Evolutionary conservation across 1,140 invertebrate species (phyloP).

Genomic region (Lasioglossum baleicum): DNA sequence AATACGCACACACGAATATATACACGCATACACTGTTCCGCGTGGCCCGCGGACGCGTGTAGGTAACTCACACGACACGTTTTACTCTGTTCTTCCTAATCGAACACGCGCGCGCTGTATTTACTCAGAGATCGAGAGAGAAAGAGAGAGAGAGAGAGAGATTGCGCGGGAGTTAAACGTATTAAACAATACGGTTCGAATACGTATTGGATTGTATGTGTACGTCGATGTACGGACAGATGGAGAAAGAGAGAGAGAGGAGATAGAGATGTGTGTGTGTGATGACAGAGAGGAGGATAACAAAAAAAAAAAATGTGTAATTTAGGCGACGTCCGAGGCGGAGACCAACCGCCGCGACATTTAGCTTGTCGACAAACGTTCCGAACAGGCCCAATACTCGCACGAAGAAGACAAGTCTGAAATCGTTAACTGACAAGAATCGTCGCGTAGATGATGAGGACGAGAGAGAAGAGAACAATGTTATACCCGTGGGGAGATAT

Average conservation of each 20-base stretch:
- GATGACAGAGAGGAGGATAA: too few species aligned
- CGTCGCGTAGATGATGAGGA: slow-evolving; percentile 18
- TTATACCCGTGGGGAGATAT: slow-evolving; percentile 30
- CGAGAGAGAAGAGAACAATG: too few species aligned
- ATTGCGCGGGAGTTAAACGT: too few species aligned
- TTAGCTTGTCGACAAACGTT: slow-evolving; percentile 13
- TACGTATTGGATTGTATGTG: too few species aligned
- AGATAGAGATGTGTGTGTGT: too few species aligned
- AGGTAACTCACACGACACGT: not conserved
- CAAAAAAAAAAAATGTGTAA: too few species aligned
- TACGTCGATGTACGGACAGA: too few species aligned
- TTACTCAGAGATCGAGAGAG: slow-evolving; percentile 11
- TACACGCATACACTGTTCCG: slow-evolving; percentile 11
- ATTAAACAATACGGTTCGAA: too few species aligned
- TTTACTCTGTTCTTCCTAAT: slow-evolving; percentile 55
- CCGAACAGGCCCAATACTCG: slow-evolving; percentile 34
- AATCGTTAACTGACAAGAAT: slow-evolving; percentile 35
- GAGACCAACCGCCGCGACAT: not conserved
- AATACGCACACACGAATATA: slow-evolving; percentile 26
- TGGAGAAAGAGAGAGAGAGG: too few species aligned
- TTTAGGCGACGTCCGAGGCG: not conserved
- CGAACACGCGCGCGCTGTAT: slow-evolving; percentile 12
- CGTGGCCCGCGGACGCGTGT: not conserved
- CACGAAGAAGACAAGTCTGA: slow-evolving; percentile 36
- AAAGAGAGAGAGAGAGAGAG: not conserved